Evolutionary conservation across 2,113 vertebrate species (phyloP), one percentile per base, ranked within the genome.

Genomic region (Hyaena hyaena): DNA sequence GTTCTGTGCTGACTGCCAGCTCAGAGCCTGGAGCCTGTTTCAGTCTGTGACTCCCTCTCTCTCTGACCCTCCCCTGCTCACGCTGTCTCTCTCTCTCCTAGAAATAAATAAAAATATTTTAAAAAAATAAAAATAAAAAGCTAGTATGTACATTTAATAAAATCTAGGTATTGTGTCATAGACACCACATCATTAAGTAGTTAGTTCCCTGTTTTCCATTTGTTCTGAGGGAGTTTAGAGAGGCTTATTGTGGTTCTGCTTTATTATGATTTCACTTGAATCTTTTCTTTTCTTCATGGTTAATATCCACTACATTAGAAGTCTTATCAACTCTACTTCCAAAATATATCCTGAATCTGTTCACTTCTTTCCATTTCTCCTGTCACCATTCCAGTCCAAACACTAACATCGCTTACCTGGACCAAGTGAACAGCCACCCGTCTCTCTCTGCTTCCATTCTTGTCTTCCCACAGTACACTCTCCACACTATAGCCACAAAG

Each of bases 271-370:
- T 84, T 84, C 55, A 66, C 45, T 90, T 31, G n/a, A 89, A 68
- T 63, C 45, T 79, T 87, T 81, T 87, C 31, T 88, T 80, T 94
- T 19, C 93, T 33, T 85, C 39, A 88, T 74, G 31, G 61, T 91
- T 84, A 81, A 74, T 66, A 79, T 39, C 16, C 16, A 80, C 43
- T 53, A 71, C 35, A 91, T 48, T 55, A 58, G 35, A 91, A 84
- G 16, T 76, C 26, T 66, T 95, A 12, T 90, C 71, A 77, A 69
- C 45, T 79, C 73, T 58, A 43, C 24, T 90, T 86, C 55, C 65
- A 91, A 91, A 48, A 69, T 39, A 90, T 7, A 90, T 61, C 26
- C 66, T 82, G 50, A 95, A 77, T 39, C 48, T 81, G 35, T 92
- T 89, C 14, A 80, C 58, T 53, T 88, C 35, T 79, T 93, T 74